A percentile compares a stretch with the other conserved stretches of the same genome.
Conservation (phyloP, 2,113 vertebrate genomes). For the Pteropus alecto region DNA sequence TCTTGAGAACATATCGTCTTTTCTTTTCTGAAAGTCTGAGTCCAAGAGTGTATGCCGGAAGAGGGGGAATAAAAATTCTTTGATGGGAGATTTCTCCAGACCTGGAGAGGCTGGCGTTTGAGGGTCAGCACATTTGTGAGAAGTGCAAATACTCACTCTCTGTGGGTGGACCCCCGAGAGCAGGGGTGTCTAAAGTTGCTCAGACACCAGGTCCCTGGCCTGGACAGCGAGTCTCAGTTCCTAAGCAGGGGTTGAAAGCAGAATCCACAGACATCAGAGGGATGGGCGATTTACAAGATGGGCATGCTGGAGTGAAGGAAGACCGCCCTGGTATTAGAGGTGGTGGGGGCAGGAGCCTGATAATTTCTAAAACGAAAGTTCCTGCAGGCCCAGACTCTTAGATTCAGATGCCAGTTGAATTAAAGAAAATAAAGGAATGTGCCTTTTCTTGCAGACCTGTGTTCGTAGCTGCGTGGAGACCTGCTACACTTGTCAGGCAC, state of each 20-base stretch:
- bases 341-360: not conserved
- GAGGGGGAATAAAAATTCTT: not conserved
- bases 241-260: not conserved
- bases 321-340: not conserved
- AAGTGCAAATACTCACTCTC: accelerated
- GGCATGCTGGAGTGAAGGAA: not conserved
- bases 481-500: not conserved
- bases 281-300: not conserved
- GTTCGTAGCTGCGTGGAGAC: not conserved
- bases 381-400: not conserved
- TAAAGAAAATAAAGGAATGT: not conserved
- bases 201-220: not conserved
- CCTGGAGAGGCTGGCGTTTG: accelerated
- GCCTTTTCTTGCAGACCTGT: not conserved
- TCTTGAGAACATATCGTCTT: not conserved
- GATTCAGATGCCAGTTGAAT: not conserved
- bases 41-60: accelerated
- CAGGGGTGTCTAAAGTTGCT: not conserved
- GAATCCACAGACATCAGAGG: not conserved
- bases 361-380: not conserved
- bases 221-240: not conserved
- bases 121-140: not conserved
- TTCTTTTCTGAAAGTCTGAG: not conserved
- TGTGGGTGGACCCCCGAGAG: not conserved
- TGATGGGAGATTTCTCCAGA: not conserved